Percentiles rank a stretch among this genome's conserved stretches.
Conservation (phyloP, 2,113 vertebrate species). For the Engraulis encrasicolus region DNA sequence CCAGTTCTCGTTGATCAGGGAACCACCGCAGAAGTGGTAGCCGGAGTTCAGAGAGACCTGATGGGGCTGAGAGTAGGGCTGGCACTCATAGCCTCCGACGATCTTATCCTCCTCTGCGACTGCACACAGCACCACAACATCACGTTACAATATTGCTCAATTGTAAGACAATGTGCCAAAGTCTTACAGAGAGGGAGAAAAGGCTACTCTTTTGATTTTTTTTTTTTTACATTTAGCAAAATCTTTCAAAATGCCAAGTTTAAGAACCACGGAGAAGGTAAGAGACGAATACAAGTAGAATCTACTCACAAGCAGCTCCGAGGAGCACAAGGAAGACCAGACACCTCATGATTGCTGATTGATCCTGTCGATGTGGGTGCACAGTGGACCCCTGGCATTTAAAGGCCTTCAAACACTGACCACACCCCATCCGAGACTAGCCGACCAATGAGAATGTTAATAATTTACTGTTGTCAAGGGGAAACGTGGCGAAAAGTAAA, state of each 20-base stretch:
- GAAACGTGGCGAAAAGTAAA: not conserved
- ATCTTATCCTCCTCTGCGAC: conserved; percentile 71
- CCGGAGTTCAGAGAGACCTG: conserved; percentile 69
- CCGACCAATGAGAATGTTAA: not conserved
- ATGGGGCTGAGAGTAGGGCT: conserved; percentile 63
- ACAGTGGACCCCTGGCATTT: not conserved
- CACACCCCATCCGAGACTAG: not conserved
- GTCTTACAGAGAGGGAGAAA: too few species aligned
- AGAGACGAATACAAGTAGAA: not conserved
- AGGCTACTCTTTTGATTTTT: too few species aligned
- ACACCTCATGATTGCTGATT: conserved; percentile 62
- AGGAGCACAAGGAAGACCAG: conserved; percentile 68
- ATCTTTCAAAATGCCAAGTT: too few species aligned
- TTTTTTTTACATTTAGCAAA: too few species aligned
- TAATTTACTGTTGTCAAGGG: not conserved
- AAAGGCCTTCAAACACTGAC: not conserved
- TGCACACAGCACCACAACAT: conserved; percentile 18
- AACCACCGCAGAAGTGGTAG: conserved; percentile 71
- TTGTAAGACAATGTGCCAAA: too few species aligned
- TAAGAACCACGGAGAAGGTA: too few species aligned
- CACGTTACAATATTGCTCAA: too few species aligned
- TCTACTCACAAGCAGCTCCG: conserved; percentile 68
- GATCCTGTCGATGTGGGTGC: not conserved
- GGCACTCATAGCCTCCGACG: conserved; percentile 68
- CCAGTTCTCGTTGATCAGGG: conserved; percentile 63